Evolutionary conservation across 2,797 vertebrate species (phyloP).

Genomic region (Oreonectes daqikongensis): DNA sequence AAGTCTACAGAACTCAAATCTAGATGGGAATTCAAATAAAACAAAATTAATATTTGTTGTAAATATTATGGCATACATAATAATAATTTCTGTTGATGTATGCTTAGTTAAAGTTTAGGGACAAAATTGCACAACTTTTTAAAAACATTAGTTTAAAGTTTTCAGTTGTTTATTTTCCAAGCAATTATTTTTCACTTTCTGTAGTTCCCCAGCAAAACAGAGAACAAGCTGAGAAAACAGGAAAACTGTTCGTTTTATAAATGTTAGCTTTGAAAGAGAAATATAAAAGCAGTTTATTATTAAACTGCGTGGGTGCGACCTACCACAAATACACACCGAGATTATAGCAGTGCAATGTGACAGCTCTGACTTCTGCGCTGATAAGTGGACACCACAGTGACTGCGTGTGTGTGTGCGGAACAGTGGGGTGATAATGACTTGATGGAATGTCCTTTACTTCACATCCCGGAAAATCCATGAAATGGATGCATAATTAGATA

Average conservation of each 20-base stretch:
- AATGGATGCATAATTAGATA: slow-evolving; percentile 37
- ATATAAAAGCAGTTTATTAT: slow-evolving; percentile 47
- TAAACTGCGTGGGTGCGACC: slow-evolving; percentile 46
- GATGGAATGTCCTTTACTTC: slow-evolving; percentile 36
- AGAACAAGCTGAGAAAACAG: slow-evolving; percentile 14
- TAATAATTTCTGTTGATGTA: not conserved
- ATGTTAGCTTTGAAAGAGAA: slow-evolving; percentile 16
- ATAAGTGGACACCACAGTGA: slow-evolving; percentile 29
- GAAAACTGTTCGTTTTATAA: slow-evolving; percentile 20
- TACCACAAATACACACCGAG: slow-evolving; percentile 37
- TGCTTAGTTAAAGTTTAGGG: not conserved
- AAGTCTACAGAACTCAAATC: too few relatives aligned
- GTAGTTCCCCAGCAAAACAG: not conserved
- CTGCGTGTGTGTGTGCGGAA: slow-evolving; percentile 13
- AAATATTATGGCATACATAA: not conserved
- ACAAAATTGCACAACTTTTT: not conserved
- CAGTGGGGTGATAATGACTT: slow-evolving; percentile 45
- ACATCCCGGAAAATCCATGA: slow-evolving; percentile 18
- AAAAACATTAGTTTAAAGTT: not conserved
- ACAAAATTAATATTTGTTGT: not conserved
- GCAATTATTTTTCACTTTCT: slow-evolving; percentile 1
- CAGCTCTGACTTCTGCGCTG: slow-evolving; percentile 37
- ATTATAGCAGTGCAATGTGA: slow-evolving; percentile 45
- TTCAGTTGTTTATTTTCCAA: not conserved
- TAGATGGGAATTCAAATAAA: too few relatives aligned